Base-by-base conservation (phyloP, 2,113 vertebrate species). In the Athene cunicularia region DNA sequence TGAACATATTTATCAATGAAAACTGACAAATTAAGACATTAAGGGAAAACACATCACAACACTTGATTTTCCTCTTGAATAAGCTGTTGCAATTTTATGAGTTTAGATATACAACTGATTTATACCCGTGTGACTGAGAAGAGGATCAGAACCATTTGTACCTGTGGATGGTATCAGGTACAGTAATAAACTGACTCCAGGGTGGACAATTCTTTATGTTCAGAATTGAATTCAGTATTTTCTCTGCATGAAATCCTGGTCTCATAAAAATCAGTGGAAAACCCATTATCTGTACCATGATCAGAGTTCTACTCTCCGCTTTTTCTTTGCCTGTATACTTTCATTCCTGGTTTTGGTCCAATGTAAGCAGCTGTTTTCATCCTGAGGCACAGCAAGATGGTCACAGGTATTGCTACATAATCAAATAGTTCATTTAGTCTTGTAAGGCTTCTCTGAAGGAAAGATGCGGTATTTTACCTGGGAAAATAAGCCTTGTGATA, bases 241-340 rank as follows among this genome's bases (percentile, higher is more conserved):
- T 66, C n/a, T 19, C 32, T 55, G 12, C 17, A 43, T 55, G 28
- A 90, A 94, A 87, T 76, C 8, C 24, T 23, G 6, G 14, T 59
- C n/a, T 77, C 3, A 56, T 5, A 35, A 75, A 88, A 82, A 83
- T 22, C 35, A 37, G 32, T 66, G 59, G 20, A 82, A 96, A 93
- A 12, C 2, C 2, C 7, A 5, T 43, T 73, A 28, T 53, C 71
- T 81, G 14, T 63, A 43, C 27, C 22, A 37, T 0, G 0, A 60
- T 32, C 24, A 47, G 30, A 59, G n/a, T 86, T 95, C 58, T 88
- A 15, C 11, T 7, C 17, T 43, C 17, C 58, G 19, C 3, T 83
- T 70, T 77, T 62, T 52, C 17, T n/a, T 80, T 68, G 13, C 28
- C 11, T 39, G 4, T 8, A 22, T 32, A 19, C 28, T 63, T 71